Evolutionary conservation across 1,140 invertebrate genomes (phyloP).

Genomic region (Brachionus plicatilis): DNA sequence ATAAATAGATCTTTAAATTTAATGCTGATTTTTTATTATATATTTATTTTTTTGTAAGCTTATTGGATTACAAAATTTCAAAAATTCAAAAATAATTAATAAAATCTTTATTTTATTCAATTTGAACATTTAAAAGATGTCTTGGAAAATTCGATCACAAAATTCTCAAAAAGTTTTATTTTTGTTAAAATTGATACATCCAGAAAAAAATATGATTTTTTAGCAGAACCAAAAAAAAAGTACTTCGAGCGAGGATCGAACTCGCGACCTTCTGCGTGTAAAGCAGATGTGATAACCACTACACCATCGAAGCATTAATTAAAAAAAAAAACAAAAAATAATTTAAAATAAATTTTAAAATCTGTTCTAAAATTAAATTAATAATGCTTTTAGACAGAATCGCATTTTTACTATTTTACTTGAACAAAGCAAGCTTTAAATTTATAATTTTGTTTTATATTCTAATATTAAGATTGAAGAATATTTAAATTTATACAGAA

Average conservation of each 20-base stretch:
- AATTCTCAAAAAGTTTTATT: too few species aligned
- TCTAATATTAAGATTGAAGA: background rate
- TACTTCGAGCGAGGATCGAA: slow-evolving; percentile 43
- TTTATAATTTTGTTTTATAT: slow-evolving; percentile 13
- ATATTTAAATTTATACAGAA: background rate
- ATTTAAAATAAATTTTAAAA: background rate
- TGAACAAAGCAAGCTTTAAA: background rate
- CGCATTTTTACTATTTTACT: background rate
- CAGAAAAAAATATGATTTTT: too few species aligned
- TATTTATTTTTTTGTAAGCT: too few species aligned
- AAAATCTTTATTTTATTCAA: too few species aligned
- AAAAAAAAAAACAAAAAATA: background rate
- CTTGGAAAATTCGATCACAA: too few species aligned
- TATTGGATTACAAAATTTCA: too few species aligned
- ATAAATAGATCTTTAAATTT: too few species aligned
- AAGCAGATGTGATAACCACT: slow-evolving; percentile 44
- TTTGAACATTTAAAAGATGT: too few species aligned
- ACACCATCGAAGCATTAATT: slow-evolving; percentile 22
- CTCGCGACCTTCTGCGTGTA: slow-evolving; percentile 44
- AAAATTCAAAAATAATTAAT: too few species aligned
- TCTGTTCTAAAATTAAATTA: background rate
- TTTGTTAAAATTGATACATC: too few species aligned
- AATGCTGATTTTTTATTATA: too few species aligned
- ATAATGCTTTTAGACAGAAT: background rate
- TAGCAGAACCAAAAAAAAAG: background rate